These are phyloP conservation scores for Hoplostethus atlanticus DNA, from an alignment of 2,797 vertebrate genomes.

Conservation along the genomic window DNA sequence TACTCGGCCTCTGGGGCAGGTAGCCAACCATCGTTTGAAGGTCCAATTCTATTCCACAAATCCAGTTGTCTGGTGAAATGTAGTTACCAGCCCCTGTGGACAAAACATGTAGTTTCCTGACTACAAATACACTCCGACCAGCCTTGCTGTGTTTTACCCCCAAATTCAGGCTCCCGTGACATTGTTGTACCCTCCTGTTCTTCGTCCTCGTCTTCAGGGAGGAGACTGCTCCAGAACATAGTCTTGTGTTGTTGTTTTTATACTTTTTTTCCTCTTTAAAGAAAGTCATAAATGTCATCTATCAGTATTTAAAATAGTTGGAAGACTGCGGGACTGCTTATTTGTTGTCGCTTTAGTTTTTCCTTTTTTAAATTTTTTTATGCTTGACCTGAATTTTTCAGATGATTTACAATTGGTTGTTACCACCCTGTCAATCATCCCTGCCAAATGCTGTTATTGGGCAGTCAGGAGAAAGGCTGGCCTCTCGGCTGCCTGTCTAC, in stretches of 20 bases:
- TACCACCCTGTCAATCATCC: slow-evolving; percentile 69
- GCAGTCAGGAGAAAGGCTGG: slow-evolving; percentile 75
- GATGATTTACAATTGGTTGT: slow-evolving; percentile 81
- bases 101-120: slow-evolving; percentile 19
- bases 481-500: slow-evolving; percentile 76
- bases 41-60: not conserved
- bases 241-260: slow-evolving; percentile 84
- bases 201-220: slow-evolving; percentile 77
- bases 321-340: slow-evolving; percentile 71
- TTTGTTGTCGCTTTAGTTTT: slow-evolving; percentile 72
- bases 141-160: slow-evolving; percentile 25
- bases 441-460: slow-evolving; percentile 78
- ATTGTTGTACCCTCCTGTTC: slow-evolving; percentile 74
- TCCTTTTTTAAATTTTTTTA: slow-evolving; percentile 53
- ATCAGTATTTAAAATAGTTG: slow-evolving; percentile 95
- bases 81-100: slow-evolving; percentile 17
- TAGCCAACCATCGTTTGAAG: no score
- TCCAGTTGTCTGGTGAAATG: not conserved
- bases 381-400: slow-evolving; percentile 78
- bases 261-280: slow-evolving; percentile 64
- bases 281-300: slow-evolving; percentile 73
- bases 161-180: slow-evolving; percentile 37
- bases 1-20: no score
- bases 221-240: slow-evolving; percentile 71
- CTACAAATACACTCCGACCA: no score